Percentiles rank a stretch among this genome's conserved stretches.
Evolutionary conservation across 2,888 invertebrate genomes (phyloP).

Genomic region (Pandemis cinnamomeana): DNA sequence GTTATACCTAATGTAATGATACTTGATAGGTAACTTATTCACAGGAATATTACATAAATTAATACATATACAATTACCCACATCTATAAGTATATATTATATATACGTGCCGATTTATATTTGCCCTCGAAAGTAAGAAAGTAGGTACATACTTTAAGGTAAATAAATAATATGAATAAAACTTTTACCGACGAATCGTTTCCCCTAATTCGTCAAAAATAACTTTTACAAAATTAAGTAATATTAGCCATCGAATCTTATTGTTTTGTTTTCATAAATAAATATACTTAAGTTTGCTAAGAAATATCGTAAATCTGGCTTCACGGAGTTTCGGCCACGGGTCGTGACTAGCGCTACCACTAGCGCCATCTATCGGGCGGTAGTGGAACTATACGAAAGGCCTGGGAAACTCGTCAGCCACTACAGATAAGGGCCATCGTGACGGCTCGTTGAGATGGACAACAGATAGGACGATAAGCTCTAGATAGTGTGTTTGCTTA

Average conservation of each 20-base stretch:
- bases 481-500: conserved; percentile 40
- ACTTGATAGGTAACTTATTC: neutral
- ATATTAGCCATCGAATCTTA: too few relatives aligned
- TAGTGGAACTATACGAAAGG: conserved; percentile 60
- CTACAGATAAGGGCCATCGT: conserved; percentile 58
- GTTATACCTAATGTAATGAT: neutral
- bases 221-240: too few relatives aligned
- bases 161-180: too few relatives aligned
- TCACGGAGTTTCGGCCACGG: neutral
- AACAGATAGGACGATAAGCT: conserved; percentile 56
- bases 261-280: neutral
- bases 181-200: too few relatives aligned
- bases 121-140: too few relatives aligned
- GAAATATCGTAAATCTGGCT: neutral
- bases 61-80: too few relatives aligned
- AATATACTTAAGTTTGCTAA: neutral
- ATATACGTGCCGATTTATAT: too few relatives aligned
- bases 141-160: too few relatives aligned
- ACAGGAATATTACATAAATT: too few relatives aligned
- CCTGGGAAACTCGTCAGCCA: conserved; percentile 54
- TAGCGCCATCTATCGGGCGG: conserved; percentile 74
- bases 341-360: conserved; percentile 39
- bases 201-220: too few relatives aligned
- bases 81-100: too few relatives aligned
- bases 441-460: conserved; percentile 62